phyloP scores from a whole-genome alignment of 2,113 vertebrate genomes.

The Porphyrio hochstetteri region DNA sequence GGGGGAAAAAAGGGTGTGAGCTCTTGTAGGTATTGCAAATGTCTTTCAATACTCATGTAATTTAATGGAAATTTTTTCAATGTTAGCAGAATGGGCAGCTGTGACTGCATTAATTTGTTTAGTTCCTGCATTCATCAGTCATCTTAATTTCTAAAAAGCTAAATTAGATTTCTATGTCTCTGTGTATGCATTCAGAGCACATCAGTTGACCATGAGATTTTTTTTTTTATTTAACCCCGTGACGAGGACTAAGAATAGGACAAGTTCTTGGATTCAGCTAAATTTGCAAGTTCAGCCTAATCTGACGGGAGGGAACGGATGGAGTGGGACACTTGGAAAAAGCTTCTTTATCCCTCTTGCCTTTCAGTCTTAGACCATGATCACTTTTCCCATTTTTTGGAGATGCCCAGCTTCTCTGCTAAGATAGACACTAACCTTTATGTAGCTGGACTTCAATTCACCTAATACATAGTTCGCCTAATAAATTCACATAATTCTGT shows the following conservation, averaged over 20 bases:
- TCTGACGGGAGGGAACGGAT: not conserved
- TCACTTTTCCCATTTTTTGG: not conserved
- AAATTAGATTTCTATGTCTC: not conserved
- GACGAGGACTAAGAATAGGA: not conserved
- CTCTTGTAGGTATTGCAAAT: not conserved
- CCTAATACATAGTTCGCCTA: not conserved
- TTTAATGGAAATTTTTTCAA: not conserved
- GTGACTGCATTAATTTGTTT: not conserved
- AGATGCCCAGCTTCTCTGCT: not conserved
- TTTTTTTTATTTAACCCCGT: rapidly evolving
- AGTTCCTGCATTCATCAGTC: not conserved
- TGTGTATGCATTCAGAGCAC: not conserved
- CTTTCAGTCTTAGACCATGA: not conserved
- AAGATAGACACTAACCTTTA: not conserved
- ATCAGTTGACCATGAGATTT: not conserved
- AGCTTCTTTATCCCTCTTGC: not conserved
- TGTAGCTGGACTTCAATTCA: not conserved
- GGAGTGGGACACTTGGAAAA: not conserved
- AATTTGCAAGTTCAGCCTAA: not conserved
- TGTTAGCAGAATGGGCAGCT: not conserved
- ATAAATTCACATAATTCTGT: not conserved
- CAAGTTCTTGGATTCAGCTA: not conserved
- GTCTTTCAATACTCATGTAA: not conserved
- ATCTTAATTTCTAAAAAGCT: not conserved
- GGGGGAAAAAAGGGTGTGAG: not conserved